phyloP scores from a whole-genome alignment of 2,888 invertebrate genomes.

The Tenthredo livida region DNA sequence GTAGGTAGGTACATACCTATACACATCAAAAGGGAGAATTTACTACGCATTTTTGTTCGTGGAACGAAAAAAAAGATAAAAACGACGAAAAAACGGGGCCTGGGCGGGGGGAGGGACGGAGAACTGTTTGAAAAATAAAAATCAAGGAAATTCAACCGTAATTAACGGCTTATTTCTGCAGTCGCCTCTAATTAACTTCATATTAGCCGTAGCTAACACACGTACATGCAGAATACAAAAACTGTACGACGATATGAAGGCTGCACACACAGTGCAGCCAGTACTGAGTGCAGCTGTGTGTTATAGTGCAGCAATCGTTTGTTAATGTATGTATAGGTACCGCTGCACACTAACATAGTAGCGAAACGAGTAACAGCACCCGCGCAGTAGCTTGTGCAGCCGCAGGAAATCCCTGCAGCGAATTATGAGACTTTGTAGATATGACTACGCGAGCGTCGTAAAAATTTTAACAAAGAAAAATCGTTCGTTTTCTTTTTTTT shows the following conservation, averaged over 20 bases:
- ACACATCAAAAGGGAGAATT: not conserved
- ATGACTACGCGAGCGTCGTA: not conserved
- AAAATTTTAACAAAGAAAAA: conserved; percentile 22
- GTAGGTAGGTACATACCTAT: not conserved
- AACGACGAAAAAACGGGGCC: not conserved
- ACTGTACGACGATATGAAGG: not conserved
- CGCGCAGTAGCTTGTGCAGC: not conserved
- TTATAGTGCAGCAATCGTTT: not conserved
- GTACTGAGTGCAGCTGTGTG: not conserved
- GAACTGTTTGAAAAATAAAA: not conserved
- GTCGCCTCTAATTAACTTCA: conserved; percentile 30
- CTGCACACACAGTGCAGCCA: too few species aligned
- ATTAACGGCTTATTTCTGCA: conserved; percentile 37
- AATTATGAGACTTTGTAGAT: not conserved
- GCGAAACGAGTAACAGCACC: not conserved
- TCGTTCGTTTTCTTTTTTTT: not conserved
- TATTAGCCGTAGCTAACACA: not conserved
- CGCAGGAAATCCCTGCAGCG: not conserved
- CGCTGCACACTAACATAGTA: not conserved
- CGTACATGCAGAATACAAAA: not conserved
- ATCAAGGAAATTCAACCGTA: conserved; percentile 34
- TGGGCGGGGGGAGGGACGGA: not conserved
- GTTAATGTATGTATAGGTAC: conserved; percentile 17
- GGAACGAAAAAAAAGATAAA: not conserved
- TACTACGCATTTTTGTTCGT: not conserved